A percentile compares a stretch with the other conserved stretches of the same genome.
phyloP scores from a whole-genome alignment of 2,797 vertebrate species.

The Schizopygopsis malacanthus region DNA sequence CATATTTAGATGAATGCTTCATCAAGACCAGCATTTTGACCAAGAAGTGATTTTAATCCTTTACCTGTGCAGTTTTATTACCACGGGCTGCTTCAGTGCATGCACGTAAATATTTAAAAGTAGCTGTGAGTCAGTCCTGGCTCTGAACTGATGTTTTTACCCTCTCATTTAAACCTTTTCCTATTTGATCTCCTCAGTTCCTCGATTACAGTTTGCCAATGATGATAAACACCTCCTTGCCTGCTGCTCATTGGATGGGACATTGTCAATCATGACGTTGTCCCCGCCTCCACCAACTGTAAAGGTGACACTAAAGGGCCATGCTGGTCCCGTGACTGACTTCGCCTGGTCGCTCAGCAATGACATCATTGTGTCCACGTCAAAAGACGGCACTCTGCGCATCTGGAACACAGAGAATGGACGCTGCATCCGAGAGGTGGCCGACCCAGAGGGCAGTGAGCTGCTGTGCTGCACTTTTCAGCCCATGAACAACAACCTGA shows the following conservation, averaged over 20 bases:
- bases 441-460: constrained; percentile 89
- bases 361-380: constrained; percentile 92
- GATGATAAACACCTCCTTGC: constrained; percentile 94
- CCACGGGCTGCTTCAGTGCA: not conserved
- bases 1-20: not conserved
- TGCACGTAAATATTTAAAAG: not conserved
- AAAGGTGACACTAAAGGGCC: constrained; percentile 87
- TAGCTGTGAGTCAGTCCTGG: not conserved
- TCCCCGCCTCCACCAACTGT: constrained; percentile 88
- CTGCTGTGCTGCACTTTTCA: constrained; percentile 95
- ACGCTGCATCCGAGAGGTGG: constrained; percentile 90
- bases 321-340: constrained; percentile 87
- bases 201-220: constrained; percentile 91
- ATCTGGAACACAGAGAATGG: constrained; percentile 96
- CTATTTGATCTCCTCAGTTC: constrained; percentile 74
- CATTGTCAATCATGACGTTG: constrained; percentile 90
- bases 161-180: not conserved
- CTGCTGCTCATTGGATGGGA: constrained; percentile 92
- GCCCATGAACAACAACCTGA: constrained; percentile 96
- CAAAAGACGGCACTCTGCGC: constrained; percentile 88
- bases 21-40: not conserved
- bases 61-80: not conserved
- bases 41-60: not conserved
- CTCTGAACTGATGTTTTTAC: not conserved
- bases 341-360: constrained; percentile 97